phyloP scores from a whole-genome alignment of 2,113 vertebrate species.

The Cheirogaleus medius region DNA sequence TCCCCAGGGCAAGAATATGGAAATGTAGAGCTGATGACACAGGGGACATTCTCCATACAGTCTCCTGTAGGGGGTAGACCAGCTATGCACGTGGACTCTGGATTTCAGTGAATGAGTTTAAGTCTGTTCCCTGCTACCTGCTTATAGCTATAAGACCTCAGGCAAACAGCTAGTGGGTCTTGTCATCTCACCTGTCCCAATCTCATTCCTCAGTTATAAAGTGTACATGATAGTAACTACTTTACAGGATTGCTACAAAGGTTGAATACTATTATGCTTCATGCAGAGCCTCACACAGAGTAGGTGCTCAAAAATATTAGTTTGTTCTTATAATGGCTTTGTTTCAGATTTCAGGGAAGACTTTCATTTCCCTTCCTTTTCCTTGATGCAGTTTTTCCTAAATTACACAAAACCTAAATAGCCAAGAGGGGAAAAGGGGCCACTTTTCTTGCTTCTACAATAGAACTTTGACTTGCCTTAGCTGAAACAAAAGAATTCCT shows the following conservation, averaged over 20 bases:
- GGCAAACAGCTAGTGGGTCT: background rate
- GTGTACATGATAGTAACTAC: background rate
- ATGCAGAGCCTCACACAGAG: background rate
- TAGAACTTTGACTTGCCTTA: background rate
- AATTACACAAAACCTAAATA: constrained; percentile 12
- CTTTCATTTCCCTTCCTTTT: background rate
- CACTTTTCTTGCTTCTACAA: background rate
- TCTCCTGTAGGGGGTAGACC: background rate
- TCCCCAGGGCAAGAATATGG: background rate
- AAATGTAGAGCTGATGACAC: background rate
- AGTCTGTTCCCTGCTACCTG: background rate
- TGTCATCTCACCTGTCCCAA: background rate
- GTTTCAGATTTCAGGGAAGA: background rate
- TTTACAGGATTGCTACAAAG: background rate
- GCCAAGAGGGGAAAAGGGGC: background rate
- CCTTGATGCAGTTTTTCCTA: background rate
- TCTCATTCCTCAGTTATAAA: background rate
- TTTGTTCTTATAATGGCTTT: background rate
- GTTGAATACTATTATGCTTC: background rate
- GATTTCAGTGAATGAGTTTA: background rate
- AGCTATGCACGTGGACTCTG: background rate
- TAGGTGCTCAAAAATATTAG: background rate
- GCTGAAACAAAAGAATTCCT: background rate
- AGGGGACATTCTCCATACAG: background rate
- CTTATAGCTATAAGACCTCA: background rate